A percentile compares a stretch with the other conserved stretches of the same genome.
phyloP scores from a whole-genome alignment of 2,797 vertebrate genomes.

The Mormyrus hasselquistii region DNA sequence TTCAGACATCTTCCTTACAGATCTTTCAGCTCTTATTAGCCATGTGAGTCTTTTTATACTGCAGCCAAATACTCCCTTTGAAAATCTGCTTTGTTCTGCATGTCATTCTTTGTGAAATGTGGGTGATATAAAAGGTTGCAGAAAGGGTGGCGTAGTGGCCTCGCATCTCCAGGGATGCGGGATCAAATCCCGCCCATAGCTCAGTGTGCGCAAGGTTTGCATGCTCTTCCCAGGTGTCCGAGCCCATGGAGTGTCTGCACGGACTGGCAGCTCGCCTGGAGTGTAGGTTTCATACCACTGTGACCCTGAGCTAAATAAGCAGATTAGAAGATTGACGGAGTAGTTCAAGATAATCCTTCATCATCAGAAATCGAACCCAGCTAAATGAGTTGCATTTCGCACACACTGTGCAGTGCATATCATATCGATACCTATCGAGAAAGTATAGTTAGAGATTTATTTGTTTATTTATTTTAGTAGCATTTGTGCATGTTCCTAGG shows the following conservation, averaged over 20 bases:
- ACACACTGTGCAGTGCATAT: not conserved
- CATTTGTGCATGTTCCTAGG: not conserved
- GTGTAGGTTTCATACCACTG: not conserved
- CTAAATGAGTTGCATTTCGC: not conserved
- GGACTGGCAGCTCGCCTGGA: not conserved
- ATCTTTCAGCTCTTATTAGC: not conserved
- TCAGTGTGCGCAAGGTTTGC: not conserved
- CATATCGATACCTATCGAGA: not conserved
- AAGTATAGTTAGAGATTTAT: not conserved
- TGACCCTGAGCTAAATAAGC: not conserved
- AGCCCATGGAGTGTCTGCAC: not conserved
- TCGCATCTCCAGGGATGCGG: not conserved
- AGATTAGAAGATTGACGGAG: not conserved
- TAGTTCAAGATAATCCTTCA: not conserved
- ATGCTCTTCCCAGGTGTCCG: not conserved
- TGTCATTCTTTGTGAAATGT: not conserved
- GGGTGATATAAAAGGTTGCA: not conserved
- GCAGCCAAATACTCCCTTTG: not conserved
- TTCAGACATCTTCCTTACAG: constrained; percentile 24
- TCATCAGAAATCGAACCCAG: not conserved
- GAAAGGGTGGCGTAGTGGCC: not conserved
- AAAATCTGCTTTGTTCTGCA: not conserved
- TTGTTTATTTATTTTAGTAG: not conserved
- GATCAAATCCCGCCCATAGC: not conserved
- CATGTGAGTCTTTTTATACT: not conserved